These are phyloP conservation scores for Cherax quadricarinatus DNA, from an alignment of 1,140 invertebrate species.

Conservation along the genomic window DNA sequence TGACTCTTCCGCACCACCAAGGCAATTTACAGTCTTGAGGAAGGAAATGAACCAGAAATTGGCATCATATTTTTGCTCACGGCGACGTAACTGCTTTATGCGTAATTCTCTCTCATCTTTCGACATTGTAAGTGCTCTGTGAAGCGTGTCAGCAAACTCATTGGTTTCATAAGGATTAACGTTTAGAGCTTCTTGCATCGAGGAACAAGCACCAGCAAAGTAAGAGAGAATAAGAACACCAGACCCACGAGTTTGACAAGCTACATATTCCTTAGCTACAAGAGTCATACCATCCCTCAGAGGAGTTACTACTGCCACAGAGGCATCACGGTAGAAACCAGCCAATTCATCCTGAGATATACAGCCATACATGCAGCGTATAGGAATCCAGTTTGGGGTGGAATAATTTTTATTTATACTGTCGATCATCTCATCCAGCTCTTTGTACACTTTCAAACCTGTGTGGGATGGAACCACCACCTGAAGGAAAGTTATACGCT, in stretches of 20 bases:
- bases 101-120: constrained; percentile 90
- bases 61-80: constrained; percentile 87
- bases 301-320: constrained; percentile 91
- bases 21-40: constrained; percentile 78
- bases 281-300: constrained; percentile 95
- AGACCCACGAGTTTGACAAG: constrained; percentile 89
- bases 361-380: constrained; percentile 93
- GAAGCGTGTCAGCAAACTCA: constrained; percentile 90
- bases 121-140: constrained; percentile 91
- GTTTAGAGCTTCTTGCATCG: constrained; percentile 79
- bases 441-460: constrained; percentile 93
- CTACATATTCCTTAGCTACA: constrained; percentile 95
- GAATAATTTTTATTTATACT: constrained; percentile 77
- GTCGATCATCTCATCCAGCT: constrained; percentile 90
- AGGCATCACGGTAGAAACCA: constrained; percentile 86
- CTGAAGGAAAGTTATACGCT: constrained; percentile 81
- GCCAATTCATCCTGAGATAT: constrained; percentile 89
- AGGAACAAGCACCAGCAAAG: constrained; percentile 81
- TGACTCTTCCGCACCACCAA: constrained; percentile 42
- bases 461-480: constrained; percentile 93
- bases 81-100: constrained; percentile 89
- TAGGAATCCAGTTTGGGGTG: constrained; percentile 91
- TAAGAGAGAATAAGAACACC: constrained; percentile 93
- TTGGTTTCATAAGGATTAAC: constrained; percentile 94
- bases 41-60: constrained; percentile 93